A percentile compares a stretch with the other conserved stretches of the same genome.
These are phyloP conservation scores for Bruchidius siliquastri DNA, from an alignment of 2,888 invertebrate species.

Conservation along the genomic window DNA sequence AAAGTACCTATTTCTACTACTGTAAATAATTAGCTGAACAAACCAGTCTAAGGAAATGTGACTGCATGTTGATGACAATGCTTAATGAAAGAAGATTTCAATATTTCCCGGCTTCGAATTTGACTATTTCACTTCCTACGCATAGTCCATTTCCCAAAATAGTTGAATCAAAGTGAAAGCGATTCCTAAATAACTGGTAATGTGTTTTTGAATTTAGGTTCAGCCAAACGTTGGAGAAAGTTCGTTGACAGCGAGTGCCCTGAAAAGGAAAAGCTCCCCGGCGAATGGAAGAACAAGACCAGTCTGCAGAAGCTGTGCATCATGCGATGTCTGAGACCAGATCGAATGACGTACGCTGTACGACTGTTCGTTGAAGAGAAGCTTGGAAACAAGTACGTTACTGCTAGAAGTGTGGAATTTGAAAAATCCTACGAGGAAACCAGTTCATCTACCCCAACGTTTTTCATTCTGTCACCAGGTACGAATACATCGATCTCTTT, in stretches of 20 bases:
- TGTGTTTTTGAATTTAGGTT: conserved; percentile 50
- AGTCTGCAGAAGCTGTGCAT: conserved; percentile 84
- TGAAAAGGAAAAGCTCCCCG: conserved; percentile 89
- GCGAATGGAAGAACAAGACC: conserved; percentile 92
- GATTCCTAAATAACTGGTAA: too few species aligned
- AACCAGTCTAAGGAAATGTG: too few species aligned
- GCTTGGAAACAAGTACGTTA: conserved; percentile 76
- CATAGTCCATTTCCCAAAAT: too few species aligned
- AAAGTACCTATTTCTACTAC: too few species aligned
- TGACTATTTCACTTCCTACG: too few species aligned
- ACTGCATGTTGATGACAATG: too few species aligned
- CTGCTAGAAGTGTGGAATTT: conserved; percentile 74
- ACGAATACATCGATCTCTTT: too few species aligned
- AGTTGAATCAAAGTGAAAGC: too few species aligned
- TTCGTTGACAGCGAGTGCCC: conserved; percentile 89
- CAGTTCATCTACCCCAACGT: conserved; percentile 78
- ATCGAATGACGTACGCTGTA: conserved; percentile 92
- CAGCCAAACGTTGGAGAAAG: conserved; percentile 88
- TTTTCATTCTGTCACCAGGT: conserved; percentile 83
- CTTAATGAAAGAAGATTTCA: too few species aligned
- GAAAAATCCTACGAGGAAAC: conserved; percentile 83
- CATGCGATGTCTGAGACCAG: conserved; percentile 84
- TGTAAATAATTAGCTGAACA: too few species aligned
- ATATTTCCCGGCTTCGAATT: too few species aligned
- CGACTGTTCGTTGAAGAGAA: conserved; percentile 85